Evolutionary conservation across 2,113 vertebrate genomes (phyloP), one percentile per base, ranked within the genome.

Genomic region (Syngnathus scovelli): DNA sequence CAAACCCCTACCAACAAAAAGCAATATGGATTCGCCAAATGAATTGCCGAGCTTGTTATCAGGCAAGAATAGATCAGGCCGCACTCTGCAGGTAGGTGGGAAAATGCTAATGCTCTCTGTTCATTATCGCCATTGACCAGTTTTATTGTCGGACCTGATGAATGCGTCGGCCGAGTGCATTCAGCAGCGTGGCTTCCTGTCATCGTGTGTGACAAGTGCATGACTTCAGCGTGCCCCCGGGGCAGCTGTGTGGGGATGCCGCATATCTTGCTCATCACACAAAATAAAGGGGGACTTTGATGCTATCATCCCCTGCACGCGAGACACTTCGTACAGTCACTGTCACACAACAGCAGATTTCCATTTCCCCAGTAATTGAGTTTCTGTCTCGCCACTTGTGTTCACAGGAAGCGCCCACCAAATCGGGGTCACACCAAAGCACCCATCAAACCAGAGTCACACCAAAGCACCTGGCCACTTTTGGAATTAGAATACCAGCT

Each of bases 271-370:
- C 85, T 89, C 84, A 87, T 92, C 87, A 83, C 69, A 81, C 72
- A 69, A 89, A 89, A 88, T 86, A 91, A 90, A 89, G 78, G 78
- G 79, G 69, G 68, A 76, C 84, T 90, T 87, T 89, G 88, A 90
- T 89, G 86, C 76, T 88, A 85, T 90, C 87, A 79, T 85, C 79
- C 75, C 33, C 16, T 7, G 16, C 61, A 23, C 16, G 39, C 58
- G 16, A 13, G 2, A 33, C 36, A 23, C 27, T 33, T 3, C 49
- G 44, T 71, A 72, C 79, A 72, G 71, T 66, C 81, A 79, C 82
- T 77, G 82, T 86, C 84, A 84, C 79, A 86, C 78, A 68, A 76
- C 77, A 68, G 72, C 66, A 72, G 78, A 87, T 78, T 86, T 83
- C 70, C 82, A 87, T 90, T 87, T 87, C 80, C 76, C 72, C 77